Evolutionary conservation across 2,888 invertebrate genomes (phyloP).

Genomic region (Lasius fuliginosus): DNA sequence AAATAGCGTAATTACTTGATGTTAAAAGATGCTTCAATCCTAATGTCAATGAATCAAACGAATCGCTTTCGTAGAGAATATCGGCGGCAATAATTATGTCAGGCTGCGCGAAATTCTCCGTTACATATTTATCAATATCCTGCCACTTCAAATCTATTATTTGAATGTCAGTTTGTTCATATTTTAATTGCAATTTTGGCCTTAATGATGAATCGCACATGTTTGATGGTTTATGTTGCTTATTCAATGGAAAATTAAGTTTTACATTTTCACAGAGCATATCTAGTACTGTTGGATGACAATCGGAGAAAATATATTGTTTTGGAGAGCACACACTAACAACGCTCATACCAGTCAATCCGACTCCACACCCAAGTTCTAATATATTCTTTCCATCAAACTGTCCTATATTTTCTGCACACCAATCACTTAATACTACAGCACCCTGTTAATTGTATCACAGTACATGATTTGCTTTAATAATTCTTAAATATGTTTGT

Average conservation of each 20-base stretch:
- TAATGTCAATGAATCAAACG: slow-evolving; percentile 86
- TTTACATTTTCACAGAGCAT: slow-evolving; percentile 89
- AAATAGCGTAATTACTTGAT: slow-evolving; percentile 84
- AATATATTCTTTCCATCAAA: slow-evolving; percentile 88
- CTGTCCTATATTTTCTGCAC: slow-evolving; percentile 87
- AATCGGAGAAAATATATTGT: slow-evolving; percentile 90
- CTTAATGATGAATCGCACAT: slow-evolving; percentile 29
- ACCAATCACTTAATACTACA: slow-evolving; percentile 91
- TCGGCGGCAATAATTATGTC: slow-evolving; percentile 89
- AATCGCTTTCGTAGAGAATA: slow-evolving; percentile 88
- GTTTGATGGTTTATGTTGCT: not conserved
- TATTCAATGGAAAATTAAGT: slow-evolving; percentile 87
- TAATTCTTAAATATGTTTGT: slow-evolving; percentile 8
- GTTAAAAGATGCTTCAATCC: slow-evolving; percentile 86
- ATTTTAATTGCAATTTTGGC: slow-evolving; percentile 65
- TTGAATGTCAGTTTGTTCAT: slow-evolving; percentile 72
- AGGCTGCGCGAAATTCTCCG: slow-evolving; percentile 75
- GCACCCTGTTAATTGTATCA: slow-evolving; percentile 88
- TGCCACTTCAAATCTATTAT: slow-evolving; percentile 87
- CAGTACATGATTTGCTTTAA: not conserved
- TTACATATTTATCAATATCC: slow-evolving; percentile 82
- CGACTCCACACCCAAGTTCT: slow-evolving; percentile 93
- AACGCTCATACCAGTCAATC: slow-evolving; percentile 90
- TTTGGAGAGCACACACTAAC: slow-evolving; percentile 88
- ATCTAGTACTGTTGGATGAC: slow-evolving; percentile 90